Evolutionary conservation across 2,888 invertebrate genomes (phyloP).

Genomic region (Aplocera efformata): DNA sequence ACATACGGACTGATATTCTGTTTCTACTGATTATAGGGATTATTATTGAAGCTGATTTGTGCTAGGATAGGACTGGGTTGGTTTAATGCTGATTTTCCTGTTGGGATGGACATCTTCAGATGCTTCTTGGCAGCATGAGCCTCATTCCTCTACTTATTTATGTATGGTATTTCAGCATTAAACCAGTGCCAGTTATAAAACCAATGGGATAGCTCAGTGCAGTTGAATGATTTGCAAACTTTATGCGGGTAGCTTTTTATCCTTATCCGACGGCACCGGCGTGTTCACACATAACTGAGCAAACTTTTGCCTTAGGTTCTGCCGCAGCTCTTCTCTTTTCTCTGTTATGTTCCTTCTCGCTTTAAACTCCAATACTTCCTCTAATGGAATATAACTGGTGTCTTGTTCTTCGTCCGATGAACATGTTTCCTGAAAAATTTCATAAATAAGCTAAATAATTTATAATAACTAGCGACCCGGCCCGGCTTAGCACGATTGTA

Average conservation of each 20-base stretch:
- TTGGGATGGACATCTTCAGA: no score
- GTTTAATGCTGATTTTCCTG: conserved; percentile 7
- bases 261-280: conserved; percentile 44
- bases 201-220: conserved; percentile 31
- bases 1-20: conserved; percentile 14
- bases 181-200: conserved; percentile 11
- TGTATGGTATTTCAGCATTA: conserved; percentile 2
- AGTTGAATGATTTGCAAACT: conserved; percentile 35
- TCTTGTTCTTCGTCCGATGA: conserved; percentile 89
- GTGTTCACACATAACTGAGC: conserved; percentile 86
- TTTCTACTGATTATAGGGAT: conserved; percentile 27
- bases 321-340: conserved; percentile 89
- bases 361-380: conserved; percentile 93
- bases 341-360: conserved; percentile 89
- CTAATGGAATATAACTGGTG: conserved; percentile 90
- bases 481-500: no score
- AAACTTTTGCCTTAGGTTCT: conserved; percentile 90
- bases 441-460: no score
- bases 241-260: conserved; percentile 49
- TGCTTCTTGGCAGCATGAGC: no score
- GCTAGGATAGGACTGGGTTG: conserved; percentile 21
- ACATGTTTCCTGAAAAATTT: conserved; percentile 85
- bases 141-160: neutral
- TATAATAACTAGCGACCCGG: no score
- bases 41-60: conserved; percentile 29